Conservation (phyloP, 2,888 invertebrate genomes). For the Perizoma flavofasciatum region DNA sequence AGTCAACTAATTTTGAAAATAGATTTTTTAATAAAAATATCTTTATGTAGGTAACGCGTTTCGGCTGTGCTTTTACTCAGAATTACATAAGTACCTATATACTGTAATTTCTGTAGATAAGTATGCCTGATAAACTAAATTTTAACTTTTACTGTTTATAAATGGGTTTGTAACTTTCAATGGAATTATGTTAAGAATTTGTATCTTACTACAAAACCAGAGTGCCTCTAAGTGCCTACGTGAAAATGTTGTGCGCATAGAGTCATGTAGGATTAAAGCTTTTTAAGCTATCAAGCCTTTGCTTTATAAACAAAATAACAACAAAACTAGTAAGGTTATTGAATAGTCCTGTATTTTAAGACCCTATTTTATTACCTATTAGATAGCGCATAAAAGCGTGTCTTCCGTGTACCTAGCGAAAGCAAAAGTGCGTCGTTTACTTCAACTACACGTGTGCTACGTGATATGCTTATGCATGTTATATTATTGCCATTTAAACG, state of each 20-base stretch:
- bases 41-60: slow-evolving; percentile 61
- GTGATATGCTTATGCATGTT: background rate
- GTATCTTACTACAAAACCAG: slow-evolving; percentile 26
- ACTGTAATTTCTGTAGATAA: slow-evolving; percentile 31
- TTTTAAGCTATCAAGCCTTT: too few species aligned
- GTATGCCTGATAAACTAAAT: slow-evolving; percentile 25
- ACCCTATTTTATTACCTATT: too few species aligned
- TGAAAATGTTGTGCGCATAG: slow-evolving; percentile 4
- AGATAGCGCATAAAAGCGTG: too few species aligned
- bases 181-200: slow-evolving; percentile 19
- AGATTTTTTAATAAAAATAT: slow-evolving; percentile 67
- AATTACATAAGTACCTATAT: slow-evolving; percentile 42
- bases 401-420: too few species aligned
- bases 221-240: slow-evolving; percentile 24
- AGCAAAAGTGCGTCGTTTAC: too few species aligned
- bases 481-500: background rate
- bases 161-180: slow-evolving; percentile 15
- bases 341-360: too few species aligned
- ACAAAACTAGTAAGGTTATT: too few species aligned
- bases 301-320: too few species aligned
- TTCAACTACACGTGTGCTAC: slow-evolving; percentile 10
- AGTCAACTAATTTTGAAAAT: slow-evolving; percentile 74
- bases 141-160: slow-evolving; percentile 17
- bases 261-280: too few species aligned
- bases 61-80: slow-evolving; percentile 77